Percentiles rank a stretch among this genome's conserved stretches.
Evolutionary conservation across 2,113 vertebrate genomes (phyloP).

Genomic region (Hystrix brachyura): DNA sequence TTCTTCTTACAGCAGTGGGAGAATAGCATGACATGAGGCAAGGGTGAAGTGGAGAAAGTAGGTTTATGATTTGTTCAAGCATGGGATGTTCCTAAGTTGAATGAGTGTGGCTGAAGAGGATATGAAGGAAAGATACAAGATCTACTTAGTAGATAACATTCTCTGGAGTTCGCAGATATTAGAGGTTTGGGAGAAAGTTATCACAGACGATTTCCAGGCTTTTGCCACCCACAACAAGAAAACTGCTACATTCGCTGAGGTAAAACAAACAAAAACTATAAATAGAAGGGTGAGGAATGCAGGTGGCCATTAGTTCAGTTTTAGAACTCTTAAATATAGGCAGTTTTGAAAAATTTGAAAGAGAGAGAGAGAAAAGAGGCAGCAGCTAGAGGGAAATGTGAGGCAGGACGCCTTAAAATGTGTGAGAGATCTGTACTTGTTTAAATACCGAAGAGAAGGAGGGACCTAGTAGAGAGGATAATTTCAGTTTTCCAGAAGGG

Average conservation of each 20-base stretch:
- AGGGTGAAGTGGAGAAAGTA: not conserved
- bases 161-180: not conserved
- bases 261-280: not conserved
- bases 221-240: not conserved
- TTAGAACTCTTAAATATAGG: not conserved
- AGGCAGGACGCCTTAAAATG: not conserved
- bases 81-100: not conserved
- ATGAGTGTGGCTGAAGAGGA: not conserved
- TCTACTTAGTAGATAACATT: not conserved
- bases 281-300: not conserved
- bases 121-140: not conserved
- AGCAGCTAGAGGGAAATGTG: not conserved
- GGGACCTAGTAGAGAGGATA: not conserved
- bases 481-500: not conserved
- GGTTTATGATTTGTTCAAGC: not conserved
- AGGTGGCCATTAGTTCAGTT: not conserved
- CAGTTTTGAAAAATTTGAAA: not conserved
- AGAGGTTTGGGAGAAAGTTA: not conserved
- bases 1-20: not conserved
- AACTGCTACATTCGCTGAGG: not conserved
- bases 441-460: constrained; percentile 52
- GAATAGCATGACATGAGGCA: not conserved
- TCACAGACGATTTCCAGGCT: not conserved
- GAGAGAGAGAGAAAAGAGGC: not conserved
- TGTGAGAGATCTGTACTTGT: not conserved